A percentile compares a stretch with the other conserved stretches of the same genome.
Conservation (phyloP, 2,797 vertebrate species). For the Lagorchestes hirsutus region DNA sequence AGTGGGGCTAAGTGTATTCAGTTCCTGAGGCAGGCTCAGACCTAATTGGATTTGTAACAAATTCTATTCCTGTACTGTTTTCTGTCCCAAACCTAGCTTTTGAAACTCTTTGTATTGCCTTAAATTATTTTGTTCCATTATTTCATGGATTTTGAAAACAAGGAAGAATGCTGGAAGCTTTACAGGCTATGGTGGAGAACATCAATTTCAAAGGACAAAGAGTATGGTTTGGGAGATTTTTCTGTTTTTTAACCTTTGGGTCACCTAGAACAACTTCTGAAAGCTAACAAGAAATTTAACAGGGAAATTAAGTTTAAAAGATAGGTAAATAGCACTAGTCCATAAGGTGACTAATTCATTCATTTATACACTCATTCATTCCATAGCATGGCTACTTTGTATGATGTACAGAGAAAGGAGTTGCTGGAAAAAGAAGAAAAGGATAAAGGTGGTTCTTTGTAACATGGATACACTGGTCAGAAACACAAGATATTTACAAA, state of each 20-base stretch:
- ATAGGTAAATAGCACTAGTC: neutral
- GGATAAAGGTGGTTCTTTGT: neutral
- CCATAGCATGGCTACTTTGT: neutral
- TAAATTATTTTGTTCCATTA: conserved; percentile 47
- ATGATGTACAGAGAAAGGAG: neutral
- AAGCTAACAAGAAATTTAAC: neutral
- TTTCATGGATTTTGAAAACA: conserved; percentile 32
- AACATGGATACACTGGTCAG: neutral
- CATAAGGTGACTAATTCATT: neutral
- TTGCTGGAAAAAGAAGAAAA: neutral
- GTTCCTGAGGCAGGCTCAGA: neutral
- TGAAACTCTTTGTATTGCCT: conserved; percentile 21
- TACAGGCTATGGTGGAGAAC: neutral
- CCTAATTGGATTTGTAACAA: conserved; percentile 3
- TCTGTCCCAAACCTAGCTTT: conserved; percentile 47
- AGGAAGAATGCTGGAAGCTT: conserved; percentile 19
- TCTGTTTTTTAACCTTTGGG: neutral
- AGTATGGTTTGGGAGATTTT: neutral
- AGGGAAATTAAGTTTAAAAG: neutral
- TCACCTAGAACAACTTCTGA: neutral
- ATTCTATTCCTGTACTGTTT: conserved; percentile 49
- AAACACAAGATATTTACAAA: neutral
- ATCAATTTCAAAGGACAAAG: conserved; percentile 11
- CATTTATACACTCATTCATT: neutral
- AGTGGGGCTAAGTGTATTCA: conserved; percentile 27